These are phyloP conservation scores for Trichonephila clavipes DNA, from an alignment of 1,140 invertebrate species.

Conservation along the genomic window DNA sequence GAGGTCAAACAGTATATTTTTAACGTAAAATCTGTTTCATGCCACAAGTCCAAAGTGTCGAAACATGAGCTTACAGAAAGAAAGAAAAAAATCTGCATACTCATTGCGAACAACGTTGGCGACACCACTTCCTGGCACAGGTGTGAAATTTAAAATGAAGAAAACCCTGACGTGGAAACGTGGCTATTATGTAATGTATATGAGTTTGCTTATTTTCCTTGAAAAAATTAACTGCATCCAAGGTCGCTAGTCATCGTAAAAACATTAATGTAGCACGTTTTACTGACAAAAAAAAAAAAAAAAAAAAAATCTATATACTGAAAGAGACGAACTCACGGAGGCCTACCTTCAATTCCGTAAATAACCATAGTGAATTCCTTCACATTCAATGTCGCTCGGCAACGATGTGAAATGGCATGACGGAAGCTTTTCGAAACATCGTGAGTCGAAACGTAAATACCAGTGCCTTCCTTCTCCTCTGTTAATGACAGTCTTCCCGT, in stretches of 20 bases:
- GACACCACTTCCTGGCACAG: not conserved
- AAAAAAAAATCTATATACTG: not conserved
- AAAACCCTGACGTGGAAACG: not conserved
- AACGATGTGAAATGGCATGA: not conserved
- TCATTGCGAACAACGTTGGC: too few species aligned
- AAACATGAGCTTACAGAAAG: too few species aligned
- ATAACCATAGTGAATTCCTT: conserved; percentile 28
- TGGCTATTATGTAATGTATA: not conserved
- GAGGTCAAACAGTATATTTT: too few species aligned
- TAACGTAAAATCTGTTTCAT: too few species aligned
- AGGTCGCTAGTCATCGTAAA: not conserved
- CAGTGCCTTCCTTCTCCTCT: not conserved
- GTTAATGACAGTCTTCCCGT: not conserved
- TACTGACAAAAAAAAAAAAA: not conserved
- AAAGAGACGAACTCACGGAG: not conserved
- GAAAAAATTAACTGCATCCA: not conserved
- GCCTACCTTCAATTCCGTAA: not conserved
- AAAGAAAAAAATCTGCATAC: too few species aligned
- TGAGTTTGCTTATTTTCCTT: not conserved
- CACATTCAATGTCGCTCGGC: conserved; percentile 27
- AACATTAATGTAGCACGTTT: not conserved
- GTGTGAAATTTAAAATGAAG: not conserved
- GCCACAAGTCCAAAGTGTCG: too few species aligned
- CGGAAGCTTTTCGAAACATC: conserved; percentile 21
- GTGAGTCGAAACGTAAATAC: conserved; percentile 35